Evolutionary conservation across 2,797 vertebrate genomes (phyloP).

Genomic region (Amniataba percoides): DNA sequence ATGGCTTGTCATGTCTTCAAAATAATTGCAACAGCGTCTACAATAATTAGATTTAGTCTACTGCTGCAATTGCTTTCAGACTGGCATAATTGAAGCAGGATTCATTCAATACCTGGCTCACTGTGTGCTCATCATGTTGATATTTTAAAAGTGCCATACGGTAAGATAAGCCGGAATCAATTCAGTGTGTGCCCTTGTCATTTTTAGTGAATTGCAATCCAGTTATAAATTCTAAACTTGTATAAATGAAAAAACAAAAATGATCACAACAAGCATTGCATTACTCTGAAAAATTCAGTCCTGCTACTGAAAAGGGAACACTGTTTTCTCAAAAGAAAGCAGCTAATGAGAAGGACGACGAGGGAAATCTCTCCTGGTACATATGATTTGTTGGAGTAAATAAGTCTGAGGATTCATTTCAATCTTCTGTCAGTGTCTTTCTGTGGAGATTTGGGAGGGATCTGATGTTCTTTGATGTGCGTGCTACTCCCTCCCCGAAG

Average conservation of each 20-base stretch:
- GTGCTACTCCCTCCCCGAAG: slow-evolving; percentile 47
- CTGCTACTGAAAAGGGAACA: background rate
- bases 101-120: slow-evolving; percentile 11
- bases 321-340: slow-evolving; percentile 5
- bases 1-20: background rate
- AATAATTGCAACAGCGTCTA: slow-evolving; percentile 3
- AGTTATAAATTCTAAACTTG: slow-evolving; percentile 3
- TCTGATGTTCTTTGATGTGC: slow-evolving; percentile 63
- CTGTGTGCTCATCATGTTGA: background rate
- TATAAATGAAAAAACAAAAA: slow-evolving; percentile 3
- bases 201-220: background rate
- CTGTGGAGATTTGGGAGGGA: slow-evolving; percentile 57
- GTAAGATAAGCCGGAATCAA: background rate
- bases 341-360: slow-evolving; percentile 41
- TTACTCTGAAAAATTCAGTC: background rate
- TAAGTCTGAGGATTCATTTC: slow-evolving; percentile 59
- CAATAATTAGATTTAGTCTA: slow-evolving; percentile 11
- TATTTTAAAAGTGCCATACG: background rate
- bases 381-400: slow-evolving; percentile 60
- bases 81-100: slow-evolving; percentile 3
- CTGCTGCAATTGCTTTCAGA: slow-evolving; percentile 10
- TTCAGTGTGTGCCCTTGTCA: background rate
- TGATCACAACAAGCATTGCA: background rate
- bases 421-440: slow-evolving; percentile 51
- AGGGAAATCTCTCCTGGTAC: slow-evolving; percentile 27